phyloP scores from a whole-genome alignment of 2,888 invertebrate species.

The Slavum lentiscoides region DNA sequence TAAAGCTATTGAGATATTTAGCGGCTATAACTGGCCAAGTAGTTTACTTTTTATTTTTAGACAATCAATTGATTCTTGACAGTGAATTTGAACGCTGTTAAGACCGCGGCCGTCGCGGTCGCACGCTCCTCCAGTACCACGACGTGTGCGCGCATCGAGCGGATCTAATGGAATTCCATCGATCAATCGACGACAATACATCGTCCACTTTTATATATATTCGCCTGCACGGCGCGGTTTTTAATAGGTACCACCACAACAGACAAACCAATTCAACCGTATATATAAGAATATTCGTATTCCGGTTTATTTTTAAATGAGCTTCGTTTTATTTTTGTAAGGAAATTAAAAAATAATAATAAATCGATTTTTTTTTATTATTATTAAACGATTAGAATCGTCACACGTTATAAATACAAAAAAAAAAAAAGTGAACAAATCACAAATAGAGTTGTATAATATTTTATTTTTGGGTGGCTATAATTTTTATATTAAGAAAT shows the following conservation, averaged over 20 bases:
- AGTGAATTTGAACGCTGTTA: neutral
- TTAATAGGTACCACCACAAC: neutral
- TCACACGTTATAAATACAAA: too few species aligned
- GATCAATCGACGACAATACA: neutral
- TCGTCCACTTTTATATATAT: constrained; percentile 1
- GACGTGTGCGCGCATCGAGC: constrained; percentile 2
- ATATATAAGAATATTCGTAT: neutral
- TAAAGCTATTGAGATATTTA: too few species aligned
- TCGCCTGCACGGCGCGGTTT: neutral
- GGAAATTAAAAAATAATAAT: too few species aligned
- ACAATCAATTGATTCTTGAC: constrained; percentile 10
- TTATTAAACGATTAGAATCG: too few species aligned
- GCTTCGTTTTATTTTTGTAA: neutral
- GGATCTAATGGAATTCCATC: constrained; percentile 18
- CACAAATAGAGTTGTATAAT: neutral
- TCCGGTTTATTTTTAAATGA: neutral
- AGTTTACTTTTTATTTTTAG: constrained; percentile 18
- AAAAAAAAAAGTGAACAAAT: neutral
- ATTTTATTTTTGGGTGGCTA: neutral
- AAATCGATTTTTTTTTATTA: too few species aligned
- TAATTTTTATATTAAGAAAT: neutral
- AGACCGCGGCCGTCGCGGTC: neutral
- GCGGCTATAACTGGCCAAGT: neutral
- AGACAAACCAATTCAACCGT: neutral
- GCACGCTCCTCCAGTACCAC: too few species aligned